Percentiles rank a stretch among this genome's conserved stretches.
These are phyloP conservation scores for Rhombomys opimus DNA, from an alignment of 2,113 vertebrate species.

Conservation along the genomic window DNA sequence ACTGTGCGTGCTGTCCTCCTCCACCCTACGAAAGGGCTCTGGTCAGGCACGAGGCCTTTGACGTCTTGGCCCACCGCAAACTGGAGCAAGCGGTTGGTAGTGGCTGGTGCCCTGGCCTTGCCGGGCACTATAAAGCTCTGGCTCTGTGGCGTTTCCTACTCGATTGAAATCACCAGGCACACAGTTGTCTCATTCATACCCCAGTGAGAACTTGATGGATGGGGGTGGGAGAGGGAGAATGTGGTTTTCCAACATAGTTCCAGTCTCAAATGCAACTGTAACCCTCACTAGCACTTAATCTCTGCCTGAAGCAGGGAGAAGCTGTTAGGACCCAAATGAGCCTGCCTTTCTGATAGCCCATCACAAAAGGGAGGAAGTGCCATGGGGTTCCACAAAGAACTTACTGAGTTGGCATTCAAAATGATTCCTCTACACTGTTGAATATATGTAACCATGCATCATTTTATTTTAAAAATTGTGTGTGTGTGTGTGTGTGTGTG, in stretches of 20 bases:
- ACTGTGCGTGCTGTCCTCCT: neutral
- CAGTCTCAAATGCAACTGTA: neutral
- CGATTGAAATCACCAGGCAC: neutral
- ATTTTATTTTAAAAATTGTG: neutral
- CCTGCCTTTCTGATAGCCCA: neutral
- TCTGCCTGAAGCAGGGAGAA: neutral
- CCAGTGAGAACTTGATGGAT: neutral
- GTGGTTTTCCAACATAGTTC: conserved; percentile 23
- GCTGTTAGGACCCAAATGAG: no score
- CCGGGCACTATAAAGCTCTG: neutral
- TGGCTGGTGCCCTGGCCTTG: fast-evolving
- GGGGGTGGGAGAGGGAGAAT: neutral
- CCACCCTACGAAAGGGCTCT: neutral
- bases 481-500: no score
- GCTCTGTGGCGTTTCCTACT: neutral
- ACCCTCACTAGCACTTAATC: neutral
- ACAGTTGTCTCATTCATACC: neutral
- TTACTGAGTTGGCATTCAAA: neutral
- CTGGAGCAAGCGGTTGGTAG: no score
- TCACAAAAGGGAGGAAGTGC: neutral
- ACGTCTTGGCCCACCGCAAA: neutral
- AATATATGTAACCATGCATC: neutral
- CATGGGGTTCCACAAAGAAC: neutral
- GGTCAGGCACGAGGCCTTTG: neutral
- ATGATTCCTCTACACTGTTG: neutral